phyloP scores from a whole-genome alignment of 2,113 vertebrate species.

The Megalops atlanticus region DNA sequence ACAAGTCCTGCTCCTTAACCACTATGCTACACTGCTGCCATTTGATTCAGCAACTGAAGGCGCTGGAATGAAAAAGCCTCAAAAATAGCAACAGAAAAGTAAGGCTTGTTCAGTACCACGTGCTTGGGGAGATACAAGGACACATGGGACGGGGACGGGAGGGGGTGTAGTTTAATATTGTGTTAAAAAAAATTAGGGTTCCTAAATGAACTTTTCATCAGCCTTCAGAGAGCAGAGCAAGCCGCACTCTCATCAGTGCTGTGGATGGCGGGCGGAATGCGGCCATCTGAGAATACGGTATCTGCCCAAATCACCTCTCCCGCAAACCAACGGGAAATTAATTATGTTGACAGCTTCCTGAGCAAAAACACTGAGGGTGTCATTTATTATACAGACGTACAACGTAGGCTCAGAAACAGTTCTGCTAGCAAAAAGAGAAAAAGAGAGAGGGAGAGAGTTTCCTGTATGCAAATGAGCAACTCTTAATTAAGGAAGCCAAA shows the following conservation, averaged over 20 bases:
- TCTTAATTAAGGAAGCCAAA: constrained; percentile 47
- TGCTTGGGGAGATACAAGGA: too few relatives aligned
- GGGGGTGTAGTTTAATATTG: too few relatives aligned
- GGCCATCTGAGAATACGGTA: background rate
- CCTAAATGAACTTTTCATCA: too few relatives aligned
- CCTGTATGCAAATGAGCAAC: constrained; percentile 21
- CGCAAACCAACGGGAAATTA: constrained; percentile 34
- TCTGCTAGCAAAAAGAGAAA: constrained; percentile 14
- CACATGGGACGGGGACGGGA: too few relatives aligned
- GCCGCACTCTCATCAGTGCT: too few relatives aligned
- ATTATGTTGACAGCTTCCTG: constrained; percentile 42
- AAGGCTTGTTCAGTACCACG: too few relatives aligned
- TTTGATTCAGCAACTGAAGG: background rate
- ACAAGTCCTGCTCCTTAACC: too few relatives aligned
- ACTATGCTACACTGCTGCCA: too few relatives aligned
- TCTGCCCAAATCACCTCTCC: constrained; percentile 21
- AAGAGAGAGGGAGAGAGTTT: constrained; percentile 22
- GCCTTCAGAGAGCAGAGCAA: too few relatives aligned
- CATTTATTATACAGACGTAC: constrained; percentile 25
- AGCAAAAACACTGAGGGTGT: constrained; percentile 26
- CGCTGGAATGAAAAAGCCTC: background rate
- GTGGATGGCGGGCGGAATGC: background rate
- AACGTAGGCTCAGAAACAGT: constrained; percentile 32
- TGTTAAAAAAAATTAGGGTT: too few relatives aligned
- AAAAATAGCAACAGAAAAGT: background rate